A percentile compares a stretch with the other conserved stretches of the same genome.
Evolutionary conservation across 2,888 invertebrate genomes (phyloP).

Genomic region (Thumatha senex): DNA sequence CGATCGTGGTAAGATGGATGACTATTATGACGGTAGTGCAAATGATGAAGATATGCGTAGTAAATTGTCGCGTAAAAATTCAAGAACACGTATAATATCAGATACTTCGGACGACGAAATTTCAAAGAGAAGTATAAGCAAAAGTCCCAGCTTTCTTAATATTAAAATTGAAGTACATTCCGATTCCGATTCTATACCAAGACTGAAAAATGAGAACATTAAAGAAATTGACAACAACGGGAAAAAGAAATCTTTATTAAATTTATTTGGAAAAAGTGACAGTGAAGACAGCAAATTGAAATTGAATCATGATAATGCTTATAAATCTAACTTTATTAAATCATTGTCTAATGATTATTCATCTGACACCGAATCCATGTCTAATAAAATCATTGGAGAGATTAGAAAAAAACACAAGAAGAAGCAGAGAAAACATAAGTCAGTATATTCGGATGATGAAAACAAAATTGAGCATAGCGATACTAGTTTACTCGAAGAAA

Average conservation of each 20-base stretch:
- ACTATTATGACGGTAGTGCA: conserved; percentile 73
- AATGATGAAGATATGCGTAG: conserved; percentile 78
- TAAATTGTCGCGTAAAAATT: conserved; percentile 86
- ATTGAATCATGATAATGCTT: conserved; percentile 56
- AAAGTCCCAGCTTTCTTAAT: conserved; percentile 61
- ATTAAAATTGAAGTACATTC: conserved; percentile 85
- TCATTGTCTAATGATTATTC: conserved; percentile 68
- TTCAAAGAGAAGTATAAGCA: conserved; percentile 78
- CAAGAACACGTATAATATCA: conserved; percentile 88
- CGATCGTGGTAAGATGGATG: conserved; percentile 74
- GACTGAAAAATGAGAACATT: conserved; percentile 46
- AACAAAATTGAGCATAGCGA: conserved; percentile 66
- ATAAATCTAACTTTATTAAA: conserved; percentile 59
- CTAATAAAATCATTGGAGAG: conserved; percentile 73
- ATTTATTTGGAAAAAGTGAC: conserved; percentile 75
- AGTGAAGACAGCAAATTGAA: conserved; percentile 74
- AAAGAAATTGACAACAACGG: conserved; percentile 58
- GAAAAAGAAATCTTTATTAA: conserved; percentile 67
- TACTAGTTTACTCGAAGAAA: conserved; percentile 44
- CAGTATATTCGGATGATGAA: conserved; percentile 84
- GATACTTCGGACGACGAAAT: conserved; percentile 90
- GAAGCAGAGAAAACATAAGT: conserved; percentile 91
- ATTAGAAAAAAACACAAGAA: conserved; percentile 91
- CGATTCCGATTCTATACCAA: conserved; percentile 55
- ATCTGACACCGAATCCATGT: conserved; percentile 75